Conservation (phyloP, 1,140 invertebrate genomes). For the Listronotus oregonensis region DNA sequence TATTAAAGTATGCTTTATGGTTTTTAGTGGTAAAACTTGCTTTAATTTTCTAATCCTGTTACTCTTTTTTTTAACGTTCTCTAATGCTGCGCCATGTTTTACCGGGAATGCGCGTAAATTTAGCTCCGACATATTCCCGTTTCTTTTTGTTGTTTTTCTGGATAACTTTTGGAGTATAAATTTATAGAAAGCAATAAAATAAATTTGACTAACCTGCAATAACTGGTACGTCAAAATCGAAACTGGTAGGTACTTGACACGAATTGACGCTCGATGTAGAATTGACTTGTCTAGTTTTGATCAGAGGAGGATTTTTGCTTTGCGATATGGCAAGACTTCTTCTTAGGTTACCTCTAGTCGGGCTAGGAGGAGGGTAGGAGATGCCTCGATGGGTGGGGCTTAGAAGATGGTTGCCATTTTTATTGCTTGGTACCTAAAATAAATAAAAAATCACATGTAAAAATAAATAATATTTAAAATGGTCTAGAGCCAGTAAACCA, state of each 20-base stretch:
- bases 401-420: constrained; percentile 58
- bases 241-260: constrained; percentile 49
- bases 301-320: constrained; percentile 74
- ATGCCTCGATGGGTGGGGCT: constrained; percentile 67
- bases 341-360: constrained; percentile 69
- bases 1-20: too few relatives aligned
- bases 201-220: constrained; percentile 51
- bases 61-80: too few relatives aligned
- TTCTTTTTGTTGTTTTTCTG: too few relatives aligned
- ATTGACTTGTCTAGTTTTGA: constrained; percentile 65
- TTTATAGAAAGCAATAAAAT: constrained; percentile 1
- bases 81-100: too few relatives aligned
- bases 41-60: too few relatives aligned
- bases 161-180: constrained; percentile 11
- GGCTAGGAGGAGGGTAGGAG: constrained; percentile 78
- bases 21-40: too few relatives aligned
- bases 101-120: too few relatives aligned
- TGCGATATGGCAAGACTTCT: constrained; percentile 71
- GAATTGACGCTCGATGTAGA: constrained; percentile 48
- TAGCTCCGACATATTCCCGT: too few relatives aligned
- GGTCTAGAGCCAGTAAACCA: too few relatives aligned
- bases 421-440: constrained; percentile 56
- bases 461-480: too few relatives aligned
- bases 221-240: constrained; percentile 57
- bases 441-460: too few relatives aligned